Base-by-base conservation (phyloP, 1,140 invertebrate species). In the Drosophila bocqueti region DNA sequence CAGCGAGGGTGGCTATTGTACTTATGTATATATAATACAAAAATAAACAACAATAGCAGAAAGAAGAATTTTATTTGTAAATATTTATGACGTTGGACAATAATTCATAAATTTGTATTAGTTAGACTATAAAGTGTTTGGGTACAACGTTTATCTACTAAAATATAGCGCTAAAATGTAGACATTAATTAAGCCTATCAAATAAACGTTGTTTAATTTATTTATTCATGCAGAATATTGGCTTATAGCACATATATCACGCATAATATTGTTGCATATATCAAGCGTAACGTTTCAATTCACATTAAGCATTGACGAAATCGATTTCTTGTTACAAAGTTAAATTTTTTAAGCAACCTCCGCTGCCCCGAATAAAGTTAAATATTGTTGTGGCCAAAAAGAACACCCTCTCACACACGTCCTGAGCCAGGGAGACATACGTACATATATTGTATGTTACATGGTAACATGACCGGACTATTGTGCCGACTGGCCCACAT, bases 391-490 rank as follows among this genome's bases (percentile, higher is more conserved):
- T 63, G 77, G 66, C 54, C 34, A 36, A 40, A 31, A 36, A 46
- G 49, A 64, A 68, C 42, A 26, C 21, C 62, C 77, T 47, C 75
- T 50, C 55, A 38, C 62, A 63, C 78, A 36, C 38, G 54, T 40
- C 54, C 54, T 1, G 21, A 43, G 36, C 54, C 42, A 24, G 69
- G 67, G 69, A 61, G 38, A 59, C 69, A 61, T 52, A 73, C 31
- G 11, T 11, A 34, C 10, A 34, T 34, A 31, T 61, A 73, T 73
- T 72, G 54, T 73, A 55, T 55, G 34, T 10, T 24, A 61, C 54
- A 61, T 61, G 84, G 76, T 72, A 80, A 80, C 83, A 79, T 64
- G 83, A 76, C 75, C 42, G 76, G 83, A 71, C 62, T 75, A 80
- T 84, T 83, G 72, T 78, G 73, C 67, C 52, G 67, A 73, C 71